A percentile compares a stretch with the other conserved stretches of the same genome.
Conservation (phyloP, 2,888 invertebrate species). For the Sturmia bella region DNA sequence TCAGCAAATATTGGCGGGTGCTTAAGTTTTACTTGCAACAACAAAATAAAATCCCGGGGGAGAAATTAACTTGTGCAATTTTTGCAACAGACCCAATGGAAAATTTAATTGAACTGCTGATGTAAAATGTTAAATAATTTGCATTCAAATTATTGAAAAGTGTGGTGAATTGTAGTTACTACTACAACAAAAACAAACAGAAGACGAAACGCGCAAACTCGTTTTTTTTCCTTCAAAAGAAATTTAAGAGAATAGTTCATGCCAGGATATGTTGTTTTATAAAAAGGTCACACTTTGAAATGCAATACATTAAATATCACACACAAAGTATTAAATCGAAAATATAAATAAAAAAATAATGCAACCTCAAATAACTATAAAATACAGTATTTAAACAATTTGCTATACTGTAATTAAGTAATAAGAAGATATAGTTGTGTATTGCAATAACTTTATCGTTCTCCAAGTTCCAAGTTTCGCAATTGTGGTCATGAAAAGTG, state of each 20-base stretch:
- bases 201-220: conserved; percentile 17
- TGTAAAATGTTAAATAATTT: conserved; percentile 17
- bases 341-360: too few species aligned
- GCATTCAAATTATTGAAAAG: conserved; percentile 2
- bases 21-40: conserved; percentile 36
- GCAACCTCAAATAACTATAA: too few species aligned
- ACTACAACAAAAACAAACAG: conserved; percentile 10
- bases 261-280: neutral
- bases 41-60: neutral
- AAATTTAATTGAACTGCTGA: neutral
- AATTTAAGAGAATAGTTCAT: neutral
- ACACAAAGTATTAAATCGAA: too few species aligned
- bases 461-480: too few species aligned
- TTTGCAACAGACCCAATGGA: conserved; percentile 26
- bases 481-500: too few species aligned
- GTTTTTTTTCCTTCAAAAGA: conserved; percentile 42
- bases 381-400: too few species aligned
- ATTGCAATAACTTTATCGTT: too few species aligned
- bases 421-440: too few species aligned
- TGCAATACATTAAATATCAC: too few species aligned
- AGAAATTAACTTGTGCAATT: conserved; percentile 14
- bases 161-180: conserved; percentile 49
- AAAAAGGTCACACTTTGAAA: neutral
- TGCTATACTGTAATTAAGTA: too few species aligned
- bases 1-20: conserved; percentile 32